phyloP scores from a whole-genome alignment of 1,140 invertebrate species.

The Pollicipes pollicipes region DNA sequence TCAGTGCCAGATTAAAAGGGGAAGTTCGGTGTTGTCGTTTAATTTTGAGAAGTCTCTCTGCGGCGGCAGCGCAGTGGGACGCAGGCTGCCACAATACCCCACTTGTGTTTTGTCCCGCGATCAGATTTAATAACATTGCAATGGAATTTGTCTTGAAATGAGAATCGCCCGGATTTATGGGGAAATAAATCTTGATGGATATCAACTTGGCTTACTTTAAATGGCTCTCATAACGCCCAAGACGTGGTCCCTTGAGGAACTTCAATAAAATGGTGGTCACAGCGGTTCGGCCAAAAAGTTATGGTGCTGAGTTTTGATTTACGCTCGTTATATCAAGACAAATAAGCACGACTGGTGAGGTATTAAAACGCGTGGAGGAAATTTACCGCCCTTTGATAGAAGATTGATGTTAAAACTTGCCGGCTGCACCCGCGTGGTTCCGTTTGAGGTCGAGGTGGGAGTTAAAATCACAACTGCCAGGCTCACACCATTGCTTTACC shows the following conservation, averaged over 20 bases:
- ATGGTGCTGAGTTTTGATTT: neutral
- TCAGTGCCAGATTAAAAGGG: neutral
- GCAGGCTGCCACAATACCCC: neutral
- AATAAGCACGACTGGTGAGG: neutral
- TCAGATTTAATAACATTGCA: neutral
- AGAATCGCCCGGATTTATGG: neutral
- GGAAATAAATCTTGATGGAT: conserved; percentile 2
- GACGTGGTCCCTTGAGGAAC: neutral
- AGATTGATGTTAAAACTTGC: neutral
- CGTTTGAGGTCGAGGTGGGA: too few relatives aligned
- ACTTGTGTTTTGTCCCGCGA: neutral
- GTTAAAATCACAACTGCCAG: too few relatives aligned
- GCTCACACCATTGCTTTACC: too few relatives aligned
- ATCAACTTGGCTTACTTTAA: conserved; percentile 2
- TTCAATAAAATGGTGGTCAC: neutral
- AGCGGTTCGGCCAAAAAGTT: neutral
- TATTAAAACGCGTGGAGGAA: neutral
- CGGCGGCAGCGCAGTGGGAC: neutral
- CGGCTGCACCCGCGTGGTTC: too few relatives aligned
- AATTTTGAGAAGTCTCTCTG: neutral
- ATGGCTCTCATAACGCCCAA: neutral
- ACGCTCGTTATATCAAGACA: conserved; percentile 1
- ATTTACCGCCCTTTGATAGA: neutral
- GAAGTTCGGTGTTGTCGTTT: neutral
- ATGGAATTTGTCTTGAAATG: neutral